Evolutionary conservation across 2,888 invertebrate species (phyloP), one percentile per base, ranked within the genome.

Genomic region (Luperina testacea): DNA sequence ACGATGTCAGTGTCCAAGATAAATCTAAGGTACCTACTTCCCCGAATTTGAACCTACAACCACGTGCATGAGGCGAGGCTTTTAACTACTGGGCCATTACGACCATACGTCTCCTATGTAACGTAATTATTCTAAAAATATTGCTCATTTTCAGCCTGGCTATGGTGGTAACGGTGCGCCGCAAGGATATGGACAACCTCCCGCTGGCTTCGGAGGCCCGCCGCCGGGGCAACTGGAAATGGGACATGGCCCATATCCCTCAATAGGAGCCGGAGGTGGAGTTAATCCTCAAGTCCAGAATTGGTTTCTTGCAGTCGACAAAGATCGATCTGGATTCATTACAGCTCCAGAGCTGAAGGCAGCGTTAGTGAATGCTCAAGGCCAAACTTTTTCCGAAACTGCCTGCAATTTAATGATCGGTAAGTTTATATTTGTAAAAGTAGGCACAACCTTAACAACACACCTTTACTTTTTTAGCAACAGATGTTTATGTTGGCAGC

Each of bases 391-490:
- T 94, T 98, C 98, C 7, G 98, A 98, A 89, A 97, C 97, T 80
- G 98, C 99, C 15, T 99, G 99, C 93, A 97, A 97, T 88, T 96
- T 99, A 51, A 99, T 99, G 99, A 98, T 99, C 88, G 98, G 98
- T 98, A 94, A 92, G 94, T 87, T 45, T 48, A 17, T 4, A 61
- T 48, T 24, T 38, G 2, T 64, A 11, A 4, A 11, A 64, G 24
- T 38, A 61, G 15, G 0, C 5, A 24, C 11, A 0, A 57, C 57
- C 57, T 51, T 32, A 32, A 53, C n/a, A 42, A 57, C 32, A 17
- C 51, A n/a, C 15, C 11, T n/a, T 53, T 61, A 27, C 27, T 20
- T 27, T n/a, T 68, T 20, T 20, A 15, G 11, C 11, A 48, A 20
- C 77, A 38, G 53, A 61, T 68, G 27, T 65, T 71, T 38, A 64